Evolutionary conservation across 2,888 invertebrate species (phyloP).

Genomic region (Cinara cedri): DNA sequence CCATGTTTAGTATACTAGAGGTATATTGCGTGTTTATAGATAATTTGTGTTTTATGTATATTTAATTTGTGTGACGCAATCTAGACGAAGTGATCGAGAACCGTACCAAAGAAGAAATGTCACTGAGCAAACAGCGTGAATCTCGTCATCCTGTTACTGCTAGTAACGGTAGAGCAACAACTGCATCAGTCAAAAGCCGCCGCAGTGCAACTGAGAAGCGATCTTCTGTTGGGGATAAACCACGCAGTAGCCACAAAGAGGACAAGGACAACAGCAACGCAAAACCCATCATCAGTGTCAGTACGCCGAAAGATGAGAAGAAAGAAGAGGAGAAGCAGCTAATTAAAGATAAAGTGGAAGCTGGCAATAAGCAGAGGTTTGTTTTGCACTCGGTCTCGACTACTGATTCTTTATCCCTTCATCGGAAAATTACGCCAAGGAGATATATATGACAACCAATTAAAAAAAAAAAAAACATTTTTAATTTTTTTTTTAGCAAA

Average conservation of each 20-base stretch:
- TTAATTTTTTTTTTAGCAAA: conserved; percentile 23
- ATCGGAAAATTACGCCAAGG: conserved; percentile 37
- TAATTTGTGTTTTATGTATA: conserved; percentile 52
- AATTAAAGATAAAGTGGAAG: conserved; percentile 50
- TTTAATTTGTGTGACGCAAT: conserved; percentile 55
- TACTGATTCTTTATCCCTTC: conserved; percentile 50
- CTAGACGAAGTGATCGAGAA: conserved; percentile 55
- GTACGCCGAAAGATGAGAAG: conserved; percentile 43
- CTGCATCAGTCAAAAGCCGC: conserved; percentile 40
- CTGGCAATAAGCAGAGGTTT: conserved; percentile 53
- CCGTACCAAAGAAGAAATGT: conserved; percentile 31
- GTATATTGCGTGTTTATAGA: conserved; percentile 33
- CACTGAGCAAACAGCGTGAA: conserved; percentile 39
- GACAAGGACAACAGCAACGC: conserved; percentile 46
- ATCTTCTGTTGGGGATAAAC: conserved; percentile 46
- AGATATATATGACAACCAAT: conserved; percentile 27
- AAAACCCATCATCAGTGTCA: conserved; percentile 36
- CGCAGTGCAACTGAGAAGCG: conserved; percentile 47
- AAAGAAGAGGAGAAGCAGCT: conserved; percentile 48
- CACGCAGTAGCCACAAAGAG: conserved; percentile 44
- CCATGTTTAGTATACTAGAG: not conserved
- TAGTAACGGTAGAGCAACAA: conserved; percentile 35
- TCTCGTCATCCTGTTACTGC: conserved; percentile 45
- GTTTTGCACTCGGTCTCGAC: conserved; percentile 52
- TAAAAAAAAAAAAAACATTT: conserved; percentile 39